Conservation (phyloP, 2,888 invertebrate genomes). For the Spodoptera littoralis region DNA sequence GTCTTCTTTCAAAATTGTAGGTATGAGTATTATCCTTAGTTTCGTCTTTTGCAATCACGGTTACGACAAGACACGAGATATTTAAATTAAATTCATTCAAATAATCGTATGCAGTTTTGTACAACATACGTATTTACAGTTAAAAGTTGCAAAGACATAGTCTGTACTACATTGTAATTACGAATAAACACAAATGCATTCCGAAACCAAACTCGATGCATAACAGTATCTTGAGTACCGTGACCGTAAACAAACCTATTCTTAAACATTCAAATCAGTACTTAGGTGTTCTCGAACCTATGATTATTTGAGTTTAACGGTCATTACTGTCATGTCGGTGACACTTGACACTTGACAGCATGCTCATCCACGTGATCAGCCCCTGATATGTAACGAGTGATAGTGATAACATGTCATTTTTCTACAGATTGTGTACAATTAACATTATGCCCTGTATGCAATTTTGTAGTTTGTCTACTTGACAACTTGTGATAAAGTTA, state of each 20-base stretch:
- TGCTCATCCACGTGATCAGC: slow-evolving; percentile 38
- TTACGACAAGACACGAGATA: too few relatives aligned
- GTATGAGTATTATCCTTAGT: too few relatives aligned
- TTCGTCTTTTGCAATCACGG: too few relatives aligned
- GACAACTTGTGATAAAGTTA: neutral
- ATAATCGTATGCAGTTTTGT: too few relatives aligned
- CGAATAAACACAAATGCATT: neutral
- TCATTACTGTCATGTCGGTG: slow-evolving; percentile 18
- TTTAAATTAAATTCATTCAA: too few relatives aligned
- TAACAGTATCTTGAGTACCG: slow-evolving; percentile 17
- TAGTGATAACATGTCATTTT: slow-evolving; percentile 45
- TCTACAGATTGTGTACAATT: slow-evolving; percentile 36
- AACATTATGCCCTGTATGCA: slow-evolving; percentile 7
- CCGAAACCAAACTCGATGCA: too few relatives aligned
- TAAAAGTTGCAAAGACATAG: too few relatives aligned
- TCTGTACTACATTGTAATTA: too few relatives aligned
- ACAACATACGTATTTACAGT: too few relatives aligned
- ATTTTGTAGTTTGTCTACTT: slow-evolving; percentile 27
- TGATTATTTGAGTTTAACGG: slow-evolving; percentile 30
- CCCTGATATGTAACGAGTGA: slow-evolving; percentile 22
- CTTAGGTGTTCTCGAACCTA: slow-evolving; percentile 2
- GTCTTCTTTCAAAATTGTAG: too few relatives aligned
- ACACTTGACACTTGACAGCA: slow-evolving; percentile 25
- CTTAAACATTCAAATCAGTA: slow-evolving; percentile 3
- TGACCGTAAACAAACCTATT: neutral